phyloP scores from a whole-genome alignment of 1,140 invertebrate species.

The Parapsyche elsis region DNA sequence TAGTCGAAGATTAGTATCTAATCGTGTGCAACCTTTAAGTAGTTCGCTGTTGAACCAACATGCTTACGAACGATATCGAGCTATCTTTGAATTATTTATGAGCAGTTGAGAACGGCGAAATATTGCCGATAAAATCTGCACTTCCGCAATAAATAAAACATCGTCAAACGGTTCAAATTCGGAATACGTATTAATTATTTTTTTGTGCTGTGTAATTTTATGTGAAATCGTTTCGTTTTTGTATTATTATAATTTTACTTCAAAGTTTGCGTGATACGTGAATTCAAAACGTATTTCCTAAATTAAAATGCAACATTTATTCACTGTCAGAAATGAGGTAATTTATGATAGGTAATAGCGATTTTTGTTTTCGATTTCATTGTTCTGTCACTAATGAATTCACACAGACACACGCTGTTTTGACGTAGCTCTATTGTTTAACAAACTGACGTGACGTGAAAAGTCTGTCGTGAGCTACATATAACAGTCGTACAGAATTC shows the following conservation, averaged over 20 bases:
- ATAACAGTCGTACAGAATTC: not conserved
- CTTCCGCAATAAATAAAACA: constrained; percentile 15
- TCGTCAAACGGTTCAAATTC: not conserved
- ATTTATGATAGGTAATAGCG: not conserved
- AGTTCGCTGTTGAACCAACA: constrained; percentile 8
- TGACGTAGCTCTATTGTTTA: constrained; percentile 24
- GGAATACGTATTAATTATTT: not conserved
- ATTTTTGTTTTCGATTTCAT: constrained; percentile 29
- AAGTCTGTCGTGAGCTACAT: not conserved
- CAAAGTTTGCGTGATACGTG: not conserved
- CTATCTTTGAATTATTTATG: not conserved
- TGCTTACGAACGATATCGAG: not conserved
- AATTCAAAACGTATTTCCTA: not conserved
- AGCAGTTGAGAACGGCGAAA: not conserved
- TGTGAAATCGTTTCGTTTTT: too few relatives aligned
- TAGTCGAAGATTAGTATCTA: too few relatives aligned
- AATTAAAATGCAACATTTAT: not conserved
- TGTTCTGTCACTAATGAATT: constrained; percentile 37
- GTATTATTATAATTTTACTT: not conserved
- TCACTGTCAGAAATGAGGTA: not conserved
- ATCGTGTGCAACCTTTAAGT: constrained; percentile 9
- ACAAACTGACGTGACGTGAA: constrained; percentile 12
- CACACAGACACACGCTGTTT: constrained; percentile 5
- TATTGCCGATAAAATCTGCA: constrained; percentile 13
- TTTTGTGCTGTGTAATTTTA: not conserved